These are phyloP conservation scores for Rhinogobius similis DNA, from an alignment of 2,113 vertebrate genomes.

Conservation along the genomic window DNA sequence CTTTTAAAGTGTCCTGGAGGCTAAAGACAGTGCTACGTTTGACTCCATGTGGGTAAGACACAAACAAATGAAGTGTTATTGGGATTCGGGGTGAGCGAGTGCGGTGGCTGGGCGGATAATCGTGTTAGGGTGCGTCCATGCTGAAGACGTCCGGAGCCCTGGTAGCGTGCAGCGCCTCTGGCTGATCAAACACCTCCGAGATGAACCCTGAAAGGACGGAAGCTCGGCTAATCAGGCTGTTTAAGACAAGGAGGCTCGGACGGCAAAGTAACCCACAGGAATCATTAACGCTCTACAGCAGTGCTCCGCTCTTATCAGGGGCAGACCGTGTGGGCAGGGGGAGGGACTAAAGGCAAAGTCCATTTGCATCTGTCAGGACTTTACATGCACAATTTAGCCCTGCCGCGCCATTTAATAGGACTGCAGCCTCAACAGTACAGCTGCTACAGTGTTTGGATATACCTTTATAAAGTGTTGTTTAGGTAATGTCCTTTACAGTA, in stretches of 20 bases:
- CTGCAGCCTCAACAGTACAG: background rate
- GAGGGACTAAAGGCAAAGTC: constrained; percentile 12
- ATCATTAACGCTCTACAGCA: constrained; percentile 51
- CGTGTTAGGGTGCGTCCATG: constrained; percentile 63
- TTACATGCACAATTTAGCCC: constrained; percentile 4
- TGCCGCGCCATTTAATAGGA: background rate
- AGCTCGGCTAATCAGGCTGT: constrained; percentile 63
- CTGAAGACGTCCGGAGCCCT: constrained; percentile 52
- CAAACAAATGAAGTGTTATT: constrained; percentile 39
- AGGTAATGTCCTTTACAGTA: background rate
- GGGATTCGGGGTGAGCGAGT: constrained; percentile 19
- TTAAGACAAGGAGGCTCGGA: constrained; percentile 50
- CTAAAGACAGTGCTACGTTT: constrained; percentile 13
- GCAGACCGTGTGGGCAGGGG: constrained; percentile 22
- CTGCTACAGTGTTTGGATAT: background rate
- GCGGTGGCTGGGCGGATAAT: constrained; percentile 48
- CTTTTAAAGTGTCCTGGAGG: constrained; percentile 9
- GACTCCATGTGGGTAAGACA: constrained; percentile 11
- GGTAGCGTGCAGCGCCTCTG: constrained; percentile 19
- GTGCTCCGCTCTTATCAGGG: constrained; percentile 38
- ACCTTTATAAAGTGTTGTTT: background rate
- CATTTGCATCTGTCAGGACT: constrained; percentile 27
- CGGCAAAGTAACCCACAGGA: constrained; percentile 49
- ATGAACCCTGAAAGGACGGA: constrained; percentile 60
- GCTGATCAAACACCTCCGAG: constrained; percentile 68